Percentiles rank a stretch among this genome's conserved stretches.
These are phyloP conservation scores for Vombatus ursinus DNA, from an alignment of 2,113 vertebrate species.

Conservation along the genomic window DNA sequence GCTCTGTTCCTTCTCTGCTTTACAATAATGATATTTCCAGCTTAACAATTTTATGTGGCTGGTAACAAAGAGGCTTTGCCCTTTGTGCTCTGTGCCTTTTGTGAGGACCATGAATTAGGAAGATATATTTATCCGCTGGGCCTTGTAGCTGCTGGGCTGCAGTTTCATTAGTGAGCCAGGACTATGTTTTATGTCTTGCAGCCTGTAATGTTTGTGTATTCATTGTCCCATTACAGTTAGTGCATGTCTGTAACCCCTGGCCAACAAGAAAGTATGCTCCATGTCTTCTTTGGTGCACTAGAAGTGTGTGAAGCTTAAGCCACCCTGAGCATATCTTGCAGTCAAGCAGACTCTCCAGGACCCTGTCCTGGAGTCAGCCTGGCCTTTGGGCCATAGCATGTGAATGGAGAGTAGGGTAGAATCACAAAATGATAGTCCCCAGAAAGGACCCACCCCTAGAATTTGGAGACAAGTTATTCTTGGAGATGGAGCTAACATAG, in stretches of 20 bases:
- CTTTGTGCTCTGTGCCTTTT: slow-evolving; percentile 6
- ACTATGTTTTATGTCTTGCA: neutral
- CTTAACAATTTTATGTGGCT: neutral
- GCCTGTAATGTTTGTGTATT: slow-evolving; percentile 4
- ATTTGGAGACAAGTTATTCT: neutral
- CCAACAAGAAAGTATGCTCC: neutral
- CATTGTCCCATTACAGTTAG: neutral
- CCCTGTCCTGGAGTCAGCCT: neutral
- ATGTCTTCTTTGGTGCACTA: neutral
- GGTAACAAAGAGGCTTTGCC: slow-evolving; percentile 33
- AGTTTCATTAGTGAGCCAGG: neutral
- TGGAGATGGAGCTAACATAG: neutral
- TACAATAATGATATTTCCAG: slow-evolving; percentile 18
- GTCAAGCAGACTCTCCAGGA: neutral
- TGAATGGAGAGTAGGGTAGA: neutral
- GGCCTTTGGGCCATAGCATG: neutral
- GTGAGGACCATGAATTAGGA: slow-evolving; percentile 35
- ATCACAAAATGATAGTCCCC: neutral
- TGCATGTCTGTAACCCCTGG: neutral
- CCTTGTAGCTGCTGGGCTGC: neutral
- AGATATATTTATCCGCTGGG: neutral
- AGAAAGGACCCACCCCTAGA: neutral
- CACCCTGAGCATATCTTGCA: neutral
- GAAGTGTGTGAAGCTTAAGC: neutral
- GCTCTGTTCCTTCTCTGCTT: neutral